These are phyloP conservation scores for Charina bottae DNA, from an alignment of 2,113 vertebrate species.

Conservation along the genomic window DNA sequence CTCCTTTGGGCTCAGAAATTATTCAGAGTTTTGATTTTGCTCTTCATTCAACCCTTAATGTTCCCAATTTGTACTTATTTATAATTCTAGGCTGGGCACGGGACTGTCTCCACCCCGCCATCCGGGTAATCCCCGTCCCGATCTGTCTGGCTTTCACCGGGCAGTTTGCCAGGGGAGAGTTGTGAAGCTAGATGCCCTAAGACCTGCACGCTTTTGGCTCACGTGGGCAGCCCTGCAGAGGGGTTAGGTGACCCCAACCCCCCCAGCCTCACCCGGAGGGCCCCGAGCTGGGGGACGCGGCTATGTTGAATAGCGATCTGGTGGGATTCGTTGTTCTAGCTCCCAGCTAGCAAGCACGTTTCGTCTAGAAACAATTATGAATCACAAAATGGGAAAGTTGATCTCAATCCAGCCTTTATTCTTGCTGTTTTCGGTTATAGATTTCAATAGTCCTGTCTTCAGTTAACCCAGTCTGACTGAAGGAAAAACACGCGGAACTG, in stretches of 20 bases:
- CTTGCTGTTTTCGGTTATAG: neutral
- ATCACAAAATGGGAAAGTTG: neutral
- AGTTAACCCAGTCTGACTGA: neutral
- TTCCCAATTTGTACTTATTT: neutral
- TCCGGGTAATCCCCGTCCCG: neutral
- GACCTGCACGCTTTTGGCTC: neutral
- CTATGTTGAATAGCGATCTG: neutral
- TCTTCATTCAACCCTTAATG: neutral
- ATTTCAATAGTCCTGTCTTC: neutral
- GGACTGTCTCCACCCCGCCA: neutral
- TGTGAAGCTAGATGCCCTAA: neutral
- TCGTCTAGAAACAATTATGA: neutral
- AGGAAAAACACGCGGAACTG: neutral
- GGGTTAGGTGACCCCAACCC: neutral
- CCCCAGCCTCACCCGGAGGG: neutral
- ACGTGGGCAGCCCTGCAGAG: neutral
- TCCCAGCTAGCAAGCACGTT: too few relatives aligned
- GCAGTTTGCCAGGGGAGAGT: neutral
- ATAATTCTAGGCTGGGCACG: neutral
- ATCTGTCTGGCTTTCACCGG: neutral
- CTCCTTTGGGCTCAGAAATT: neutral
- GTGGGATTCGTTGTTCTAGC: neutral
- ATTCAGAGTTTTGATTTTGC: neutral
- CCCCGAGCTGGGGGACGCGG: neutral
- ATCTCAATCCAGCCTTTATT: neutral